Conservation (phyloP, 2,888 invertebrate genomes). For the Geotrupes spiniger region DNA sequence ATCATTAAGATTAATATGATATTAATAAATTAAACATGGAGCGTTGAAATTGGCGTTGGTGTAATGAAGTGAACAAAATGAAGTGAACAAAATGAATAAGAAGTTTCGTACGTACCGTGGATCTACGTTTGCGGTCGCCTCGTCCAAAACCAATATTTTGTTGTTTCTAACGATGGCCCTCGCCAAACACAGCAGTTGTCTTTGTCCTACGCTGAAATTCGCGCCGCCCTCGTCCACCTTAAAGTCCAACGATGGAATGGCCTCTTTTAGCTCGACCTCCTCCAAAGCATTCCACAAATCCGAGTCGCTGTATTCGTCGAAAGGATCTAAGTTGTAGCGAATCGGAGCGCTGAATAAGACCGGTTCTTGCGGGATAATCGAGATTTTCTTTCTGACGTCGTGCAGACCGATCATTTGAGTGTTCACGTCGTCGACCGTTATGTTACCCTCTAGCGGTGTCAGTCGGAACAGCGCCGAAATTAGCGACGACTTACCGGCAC, state of each 20-base stretch:
- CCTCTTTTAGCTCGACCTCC: slow-evolving; percentile 69
- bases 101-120: slow-evolving; percentile 57
- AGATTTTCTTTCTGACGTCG: slow-evolving; percentile 74
- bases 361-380: slow-evolving; percentile 61
- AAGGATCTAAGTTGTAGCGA: slow-evolving; percentile 81
- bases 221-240: slow-evolving; percentile 74
- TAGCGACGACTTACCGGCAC: slow-evolving; percentile 81
- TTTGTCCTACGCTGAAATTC: slow-evolving; percentile 85
- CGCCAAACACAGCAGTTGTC: slow-evolving; percentile 83
- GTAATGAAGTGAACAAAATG: too few relatives aligned
- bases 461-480: slow-evolving; percentile 81
- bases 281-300: slow-evolving; percentile 73
- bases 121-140: slow-evolving; percentile 90
- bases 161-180: slow-evolving; percentile 78
- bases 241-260: slow-evolving; percentile 61
- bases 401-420: slow-evolving; percentile 69
- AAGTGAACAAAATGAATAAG: too few relatives aligned
- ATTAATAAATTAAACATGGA: too few relatives aligned
- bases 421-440: slow-evolving; percentile 74
- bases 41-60: too few relatives aligned
- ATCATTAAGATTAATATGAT: slow-evolving; percentile 56
- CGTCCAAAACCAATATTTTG: slow-evolving; percentile 79
- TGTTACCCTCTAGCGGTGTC: slow-evolving; percentile 70
- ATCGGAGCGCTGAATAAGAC: slow-evolving; percentile 71
- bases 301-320: slow-evolving; percentile 66